Base-by-base conservation (phyloP, 2,888 invertebrate species). In the Tenthredo notha region DNA sequence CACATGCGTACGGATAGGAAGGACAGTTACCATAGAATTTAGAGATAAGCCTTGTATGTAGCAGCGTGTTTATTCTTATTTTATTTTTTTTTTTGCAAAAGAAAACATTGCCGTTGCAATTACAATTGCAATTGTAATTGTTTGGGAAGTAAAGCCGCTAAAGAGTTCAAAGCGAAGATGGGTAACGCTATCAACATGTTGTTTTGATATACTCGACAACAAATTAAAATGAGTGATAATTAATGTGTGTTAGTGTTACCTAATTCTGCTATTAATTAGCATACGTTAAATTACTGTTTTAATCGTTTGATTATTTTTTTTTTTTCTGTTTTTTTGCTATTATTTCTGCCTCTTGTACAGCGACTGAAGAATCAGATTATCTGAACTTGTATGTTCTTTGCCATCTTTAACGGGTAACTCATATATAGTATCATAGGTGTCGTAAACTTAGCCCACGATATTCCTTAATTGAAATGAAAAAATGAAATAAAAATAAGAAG, bases 11-110 rank as follows among this genome's bases (percentile, higher is more conserved):
- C 82, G 84, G 86, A 86, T 75, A 74, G 84, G 85, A 87, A 75
- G 85, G 85, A 87, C 86, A 90, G 88, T 89, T 89, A 88, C 88
- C 88, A 86, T 88, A 88, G 86, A 85, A 58, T 61, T 87, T 89
- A 89, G n/a, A 88, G 87, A 75, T 78, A 21, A 58, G 58, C 12
- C 25, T 78, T 40, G 15, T 78, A 37, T 78, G 61, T 78, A 78
- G 54, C 58, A 21, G 78, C 61, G 47, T 78, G 61, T 4, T 29
- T 72, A 29, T 29, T 37, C 21, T 65, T 25, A 7, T 65, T 65
- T 25, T 65, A 7, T 65, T 65, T 25, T 29, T 29, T 15, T 67
- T 67, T 67, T 74, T 43, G 21, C 6, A 29, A 5, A 83, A 77
- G 10, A 25, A 2, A 75, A 77, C 29, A 15, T 29, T 54, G 12